Evolutionary conservation across 2,797 vertebrate species (phyloP).

Genomic region (Chromis chromis): DNA sequence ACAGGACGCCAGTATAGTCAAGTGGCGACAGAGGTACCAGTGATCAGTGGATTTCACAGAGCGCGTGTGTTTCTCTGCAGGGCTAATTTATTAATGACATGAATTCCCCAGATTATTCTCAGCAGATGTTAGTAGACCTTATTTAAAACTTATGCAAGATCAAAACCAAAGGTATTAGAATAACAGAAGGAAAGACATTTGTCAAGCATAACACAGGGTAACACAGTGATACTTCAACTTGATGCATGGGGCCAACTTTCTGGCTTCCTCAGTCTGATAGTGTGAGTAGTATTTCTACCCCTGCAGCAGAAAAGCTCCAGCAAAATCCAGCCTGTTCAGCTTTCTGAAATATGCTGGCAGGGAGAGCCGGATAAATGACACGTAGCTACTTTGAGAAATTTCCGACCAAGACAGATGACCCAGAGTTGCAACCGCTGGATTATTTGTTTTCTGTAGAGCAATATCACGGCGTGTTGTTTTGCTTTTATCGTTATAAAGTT

Average conservation of each 20-base stretch:
- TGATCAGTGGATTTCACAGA: constrained; percentile 27
- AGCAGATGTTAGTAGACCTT: constrained; percentile 39
- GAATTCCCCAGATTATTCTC: constrained; percentile 19
- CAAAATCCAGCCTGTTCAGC: constrained; percentile 66
- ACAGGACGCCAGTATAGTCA: neutral
- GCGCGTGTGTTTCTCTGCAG: constrained; percentile 32
- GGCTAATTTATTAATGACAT: constrained; percentile 53
- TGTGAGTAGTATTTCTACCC: constrained; percentile 59
- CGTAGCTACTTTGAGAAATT: constrained; percentile 45
- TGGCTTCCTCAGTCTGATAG: constrained; percentile 64
- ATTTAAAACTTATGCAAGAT: constrained; percentile 46
- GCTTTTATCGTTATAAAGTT: constrained; percentile 52
- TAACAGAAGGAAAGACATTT: constrained; percentile 53
- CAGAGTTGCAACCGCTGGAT: constrained; percentile 43
- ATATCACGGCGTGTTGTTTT: constrained; percentile 48
- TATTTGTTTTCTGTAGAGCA: constrained; percentile 56
- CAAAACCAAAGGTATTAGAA: constrained; percentile 49
- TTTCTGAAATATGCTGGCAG: constrained; percentile 62
- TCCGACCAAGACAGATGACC: constrained; percentile 57
- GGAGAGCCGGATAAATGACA: constrained; percentile 64
- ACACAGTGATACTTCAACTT: constrained; percentile 62
- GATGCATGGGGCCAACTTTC: constrained; percentile 69
- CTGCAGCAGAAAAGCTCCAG: constrained; percentile 58
- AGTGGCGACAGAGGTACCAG: neutral
- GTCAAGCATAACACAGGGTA: constrained; percentile 50